Evolutionary conservation across 2,888 invertebrate genomes (phyloP), one percentile per base, ranked within the genome.

Genomic region (Mimas tiliae): DNA sequence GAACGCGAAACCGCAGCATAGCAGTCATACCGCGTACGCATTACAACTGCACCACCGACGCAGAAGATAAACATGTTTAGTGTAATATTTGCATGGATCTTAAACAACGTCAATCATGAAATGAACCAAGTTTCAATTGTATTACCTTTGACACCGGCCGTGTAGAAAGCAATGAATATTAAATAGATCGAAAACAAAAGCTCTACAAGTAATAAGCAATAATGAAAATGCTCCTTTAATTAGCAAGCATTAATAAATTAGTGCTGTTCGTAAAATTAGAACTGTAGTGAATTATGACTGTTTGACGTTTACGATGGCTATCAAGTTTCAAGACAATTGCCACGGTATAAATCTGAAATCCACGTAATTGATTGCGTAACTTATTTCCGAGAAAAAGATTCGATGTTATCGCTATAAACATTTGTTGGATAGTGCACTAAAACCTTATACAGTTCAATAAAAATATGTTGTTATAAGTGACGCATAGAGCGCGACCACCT

Each of bases 391-490:
- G 78, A 82, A 75, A 73, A 74, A 74, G 70, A 76, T 73, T 79
- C 80, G 77, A 80, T 81, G 80, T 80, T 78, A 77, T 72, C 74
- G 75, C 80, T 75, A 79, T 82, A 84, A 85, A 85, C 77, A 80
- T 85, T 83, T 85, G 84, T 86, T 77, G 79, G 77, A 85, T 79
- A 79, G 78, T 78, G 87, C 80, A 82, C 81, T 91, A 88, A 90
- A 90, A 87, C 83, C 81, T 81, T 86, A 86, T 84, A 84, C 79
- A 81, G 81, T 82, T 84, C 85, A 87, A 90, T 90, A 89, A 88
- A 90, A 88, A 83, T 83, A 86, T 85, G 83, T 85, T 80, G 81
- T 79, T 87, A 81, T 87, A 84, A 85, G 81, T 83, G 79, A 79
- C 80, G 78, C 82, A 85, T 85, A 83, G 80, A 80, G 83, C 76